Evolutionary conservation across 2,113 vertebrate species (phyloP).

Genomic region (Campylomormyrus tamandua): DNA sequence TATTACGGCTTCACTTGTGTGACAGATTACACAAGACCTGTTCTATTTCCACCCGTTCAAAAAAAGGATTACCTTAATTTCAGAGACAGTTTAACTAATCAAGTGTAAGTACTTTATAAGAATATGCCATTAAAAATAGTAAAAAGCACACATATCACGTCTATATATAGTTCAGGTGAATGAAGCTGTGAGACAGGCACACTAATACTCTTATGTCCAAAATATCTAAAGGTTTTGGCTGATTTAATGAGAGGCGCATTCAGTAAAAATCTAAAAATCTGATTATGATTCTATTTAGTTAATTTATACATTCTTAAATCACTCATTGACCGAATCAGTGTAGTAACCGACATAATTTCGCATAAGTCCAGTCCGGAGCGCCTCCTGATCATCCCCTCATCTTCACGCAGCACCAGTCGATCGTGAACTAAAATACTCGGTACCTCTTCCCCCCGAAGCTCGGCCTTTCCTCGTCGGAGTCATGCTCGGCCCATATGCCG

Average conservation of each 20-base stretch:
- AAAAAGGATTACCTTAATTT: background rate
- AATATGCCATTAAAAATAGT: background rate
- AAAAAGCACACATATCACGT: background rate
- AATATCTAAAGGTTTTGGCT: background rate
- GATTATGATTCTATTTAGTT: background rate
- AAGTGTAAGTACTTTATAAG: background rate
- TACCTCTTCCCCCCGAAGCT: conserved; percentile 90
- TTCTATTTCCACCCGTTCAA: background rate
- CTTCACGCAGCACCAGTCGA: background rate
- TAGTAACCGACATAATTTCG: background rate
- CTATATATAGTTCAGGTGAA: background rate
- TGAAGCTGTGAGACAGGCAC: background rate
- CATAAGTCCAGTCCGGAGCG: background rate
- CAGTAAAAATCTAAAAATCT: background rate
- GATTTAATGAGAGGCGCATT: background rate
- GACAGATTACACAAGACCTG: no score
- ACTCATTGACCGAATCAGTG: background rate
- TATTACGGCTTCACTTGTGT: background rate
- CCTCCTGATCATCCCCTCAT: background rate
- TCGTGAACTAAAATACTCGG: background rate
- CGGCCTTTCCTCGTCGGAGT: conserved; percentile 87
- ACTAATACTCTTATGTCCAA: background rate
- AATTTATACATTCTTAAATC: background rate
- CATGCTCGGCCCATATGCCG: conserved; percentile 88
- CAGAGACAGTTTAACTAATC: no score